These are phyloP conservation scores for Heliopora coerulea DNA, from an alignment of 92 coral and sea anemone species.

Conservation along the genomic window DNA sequence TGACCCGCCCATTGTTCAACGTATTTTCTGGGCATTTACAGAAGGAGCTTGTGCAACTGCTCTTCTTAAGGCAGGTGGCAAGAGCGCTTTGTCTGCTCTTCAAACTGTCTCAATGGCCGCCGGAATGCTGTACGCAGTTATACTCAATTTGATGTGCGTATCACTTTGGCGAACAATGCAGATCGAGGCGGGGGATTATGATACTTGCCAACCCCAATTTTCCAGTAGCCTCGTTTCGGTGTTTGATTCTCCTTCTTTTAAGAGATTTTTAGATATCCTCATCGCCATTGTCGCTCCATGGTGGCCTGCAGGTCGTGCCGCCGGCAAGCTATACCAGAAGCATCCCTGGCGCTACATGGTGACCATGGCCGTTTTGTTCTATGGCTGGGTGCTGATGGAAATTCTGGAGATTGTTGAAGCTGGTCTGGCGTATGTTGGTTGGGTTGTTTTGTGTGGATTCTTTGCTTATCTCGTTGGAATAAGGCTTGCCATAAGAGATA, in stretches of 20 bases:
- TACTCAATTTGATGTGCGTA: constrained; percentile 69
- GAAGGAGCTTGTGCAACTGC: constrained; percentile 92
- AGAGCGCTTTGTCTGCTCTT: constrained; percentile 58
- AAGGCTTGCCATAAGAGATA: constrained; percentile 59
- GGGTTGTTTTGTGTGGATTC: constrained; percentile 80
- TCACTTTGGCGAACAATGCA: constrained; percentile 78
- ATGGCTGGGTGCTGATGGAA: constrained; percentile 59
- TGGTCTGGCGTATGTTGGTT: constrained; percentile 77
- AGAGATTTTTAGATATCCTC: constrained; percentile 7
- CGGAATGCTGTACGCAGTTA: constrained; percentile 64
- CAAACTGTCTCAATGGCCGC: constrained; percentile 69
- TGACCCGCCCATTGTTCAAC: constrained; percentile 75
- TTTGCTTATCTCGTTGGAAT: constrained; percentile 69
- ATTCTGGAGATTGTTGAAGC: constrained; percentile 49
- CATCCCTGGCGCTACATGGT: constrained; percentile 57
- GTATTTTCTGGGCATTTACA: constrained; percentile 90
- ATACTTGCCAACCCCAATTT: constrained; percentile 57
- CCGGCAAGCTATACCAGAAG: constrained; percentile 52
- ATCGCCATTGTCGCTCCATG: constrained; percentile 65
- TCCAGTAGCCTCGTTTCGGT: constrained; percentile 53
- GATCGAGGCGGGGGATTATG: constrained; percentile 68
- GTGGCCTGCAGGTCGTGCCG: constrained; percentile 68
- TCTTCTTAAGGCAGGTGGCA: constrained; percentile 71
- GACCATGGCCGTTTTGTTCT: constrained; percentile 60
- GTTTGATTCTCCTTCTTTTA: constrained; percentile 39